These are phyloP conservation scores for Sardinella longiceps DNA, from an alignment of 2,797 vertebrate genomes.

Conservation along the genomic window DNA sequence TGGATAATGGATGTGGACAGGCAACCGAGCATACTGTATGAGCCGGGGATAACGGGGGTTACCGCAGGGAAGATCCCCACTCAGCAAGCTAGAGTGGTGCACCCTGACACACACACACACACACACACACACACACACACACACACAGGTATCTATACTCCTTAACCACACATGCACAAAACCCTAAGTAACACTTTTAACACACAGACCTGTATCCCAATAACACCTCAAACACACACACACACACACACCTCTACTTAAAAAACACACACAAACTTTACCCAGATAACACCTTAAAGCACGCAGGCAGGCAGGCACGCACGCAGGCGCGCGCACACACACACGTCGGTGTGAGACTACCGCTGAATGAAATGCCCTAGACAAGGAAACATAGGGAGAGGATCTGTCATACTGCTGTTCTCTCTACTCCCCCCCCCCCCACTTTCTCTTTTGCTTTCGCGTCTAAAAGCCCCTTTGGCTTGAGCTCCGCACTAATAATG, in stretches of 20 bases:
- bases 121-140: not conserved
- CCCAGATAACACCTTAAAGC: too few species aligned
- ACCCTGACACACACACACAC: conserved; percentile 49
- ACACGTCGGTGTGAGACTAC: not conserved
- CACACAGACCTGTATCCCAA: too few species aligned
- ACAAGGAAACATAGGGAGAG: conserved; percentile 31
- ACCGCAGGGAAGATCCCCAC: not conserved
- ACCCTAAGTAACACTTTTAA: too few species aligned
- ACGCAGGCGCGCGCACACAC: conserved; percentile 45
- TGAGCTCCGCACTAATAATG: conserved; percentile 38
- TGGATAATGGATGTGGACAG: not conserved
- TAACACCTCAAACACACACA: not conserved
- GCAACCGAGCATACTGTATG: conserved; percentile 46
- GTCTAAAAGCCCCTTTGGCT: not conserved
- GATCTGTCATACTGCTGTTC: not conserved
- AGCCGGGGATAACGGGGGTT: conserved; percentile 56
- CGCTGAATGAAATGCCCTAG: not conserved
- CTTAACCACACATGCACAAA: too few species aligned
- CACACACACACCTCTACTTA: conserved; percentile 48
- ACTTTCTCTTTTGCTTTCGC: not conserved
- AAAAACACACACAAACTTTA: conserved; percentile 57
- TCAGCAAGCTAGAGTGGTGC: not conserved
- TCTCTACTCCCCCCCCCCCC: too few species aligned
- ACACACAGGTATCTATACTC: too few species aligned
- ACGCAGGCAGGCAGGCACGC: conserved; percentile 52